Base-by-base conservation (phyloP, 2,113 vertebrate genomes). In the Leucopternis melanops region DNA sequence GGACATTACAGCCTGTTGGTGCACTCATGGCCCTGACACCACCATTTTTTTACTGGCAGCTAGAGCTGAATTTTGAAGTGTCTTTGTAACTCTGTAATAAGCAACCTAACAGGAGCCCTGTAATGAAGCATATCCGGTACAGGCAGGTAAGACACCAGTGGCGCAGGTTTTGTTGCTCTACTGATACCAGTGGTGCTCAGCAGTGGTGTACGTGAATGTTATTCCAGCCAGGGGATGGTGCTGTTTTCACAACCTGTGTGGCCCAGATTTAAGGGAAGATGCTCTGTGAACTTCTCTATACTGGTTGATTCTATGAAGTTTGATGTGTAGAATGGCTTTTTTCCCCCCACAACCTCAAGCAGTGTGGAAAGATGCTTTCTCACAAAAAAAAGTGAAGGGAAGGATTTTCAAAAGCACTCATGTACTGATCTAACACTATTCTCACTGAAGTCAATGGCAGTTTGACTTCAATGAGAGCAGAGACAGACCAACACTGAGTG, bases 41-140 rank as follows among this genome's bases (percentile, higher is more conserved):
- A 42, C 17, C 0, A 0, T 75, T 36, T 59, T 58, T 45, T 54
- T 3, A 0, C 4, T 71, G 45, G 16, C 16, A n/a, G 11, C 50
- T 81, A 22, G 29, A 73, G 29, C 19, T 71, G 42, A 71, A 47
- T 62, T 71, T 59, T 81, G 50, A 71, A 74, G 21, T 14, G 1
- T 32, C 29, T 61, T 86, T 92, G 23, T 69, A 58, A 25, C 27
- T 54, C 29, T 50, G 10, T 8, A 61, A 23, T 81, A 47, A 58
- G 19, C 19, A 55, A 21, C 13, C 42, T 19, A 44, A 34, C 3
- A 65, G 16, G 17, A 94, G 17, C 10, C 26, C 38, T 67, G 5
- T n/a, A 78, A 62, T 13, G 16, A 54, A 49, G 8, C 2, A 1
- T 20, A 27, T 45, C 15, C 18, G 6, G 11, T 49, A 17, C 6